These are phyloP conservation scores for Steinernema khuongi DNA, from an alignment of 1,140 invertebrate genomes.

Conservation along the genomic window DNA sequence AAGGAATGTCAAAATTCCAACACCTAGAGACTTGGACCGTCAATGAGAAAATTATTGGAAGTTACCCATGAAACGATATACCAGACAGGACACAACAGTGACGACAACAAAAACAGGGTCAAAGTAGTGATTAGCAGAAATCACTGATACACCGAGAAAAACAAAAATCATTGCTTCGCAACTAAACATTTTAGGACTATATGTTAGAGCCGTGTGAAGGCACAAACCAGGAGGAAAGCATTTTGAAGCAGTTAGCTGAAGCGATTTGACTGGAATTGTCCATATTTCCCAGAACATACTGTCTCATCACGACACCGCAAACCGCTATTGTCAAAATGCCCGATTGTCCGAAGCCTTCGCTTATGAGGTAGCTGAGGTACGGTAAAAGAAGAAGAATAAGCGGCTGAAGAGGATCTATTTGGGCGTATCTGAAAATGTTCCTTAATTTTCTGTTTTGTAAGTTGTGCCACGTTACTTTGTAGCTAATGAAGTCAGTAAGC, in stretches of 20 bases:
- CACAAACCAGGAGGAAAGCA: conserved; percentile 15
- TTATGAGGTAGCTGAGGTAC: conserved; percentile 16
- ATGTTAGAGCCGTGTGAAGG: not conserved
- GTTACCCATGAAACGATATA: conserved; percentile 10
- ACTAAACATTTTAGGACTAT: not conserved
- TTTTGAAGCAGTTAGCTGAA: conserved; percentile 14
- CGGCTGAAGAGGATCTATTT: conserved; percentile 19
- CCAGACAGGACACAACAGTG: conserved; percentile 13
- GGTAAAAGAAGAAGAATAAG: conserved; percentile 21
- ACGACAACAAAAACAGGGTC: conserved; percentile 16
- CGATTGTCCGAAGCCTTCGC: conserved; percentile 19
- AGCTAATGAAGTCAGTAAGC: not conserved
- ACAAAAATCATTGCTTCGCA: conserved; percentile 22
- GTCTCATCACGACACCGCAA: not conserved
- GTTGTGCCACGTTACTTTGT: conserved; percentile 2
- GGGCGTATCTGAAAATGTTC: not conserved
- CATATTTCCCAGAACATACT: conserved; percentile 17
- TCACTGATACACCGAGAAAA: conserved; percentile 25
- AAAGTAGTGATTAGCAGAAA: conserved; percentile 3
- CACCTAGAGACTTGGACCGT: not conserved
- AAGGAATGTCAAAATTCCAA: conserved; percentile 16
- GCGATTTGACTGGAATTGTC: not conserved
- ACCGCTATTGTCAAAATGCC: conserved; percentile 18
- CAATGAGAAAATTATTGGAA: not conserved
- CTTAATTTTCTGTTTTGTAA: not conserved